phyloP scores from a whole-genome alignment of 2,113 vertebrate species.

The Macrotis lagotis region DNA sequence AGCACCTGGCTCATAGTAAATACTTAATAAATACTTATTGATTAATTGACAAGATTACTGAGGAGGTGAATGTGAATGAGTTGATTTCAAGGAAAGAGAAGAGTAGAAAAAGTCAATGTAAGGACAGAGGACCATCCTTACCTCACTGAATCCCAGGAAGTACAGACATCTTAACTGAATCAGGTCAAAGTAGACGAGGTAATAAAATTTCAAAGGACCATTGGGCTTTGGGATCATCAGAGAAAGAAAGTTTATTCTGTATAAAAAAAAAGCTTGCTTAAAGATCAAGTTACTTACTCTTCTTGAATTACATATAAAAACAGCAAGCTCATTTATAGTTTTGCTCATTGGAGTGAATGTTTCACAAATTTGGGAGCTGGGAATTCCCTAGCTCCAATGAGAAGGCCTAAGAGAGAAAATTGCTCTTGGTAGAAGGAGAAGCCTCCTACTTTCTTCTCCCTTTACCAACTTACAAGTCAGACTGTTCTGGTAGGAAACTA shows the following conservation, averaged over 20 bases:
- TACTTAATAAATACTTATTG: not conserved
- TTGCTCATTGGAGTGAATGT: not conserved
- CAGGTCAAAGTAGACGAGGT: not conserved
- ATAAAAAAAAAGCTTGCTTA: not conserved
- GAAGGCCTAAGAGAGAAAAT: not conserved
- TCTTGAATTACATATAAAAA: not conserved
- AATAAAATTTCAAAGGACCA: not conserved
- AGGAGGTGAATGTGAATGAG: not conserved
- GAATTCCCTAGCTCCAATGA: no score
- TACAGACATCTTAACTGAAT: not conserved
- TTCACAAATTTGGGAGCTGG: not conserved
- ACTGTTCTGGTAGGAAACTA: not conserved
- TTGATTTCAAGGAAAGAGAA: not conserved
- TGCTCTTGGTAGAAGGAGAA: not conserved
- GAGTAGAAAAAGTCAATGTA: not conserved
- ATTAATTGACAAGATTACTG: not conserved
- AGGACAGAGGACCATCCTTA: not conserved
- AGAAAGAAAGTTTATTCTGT: not conserved
- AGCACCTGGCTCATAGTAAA: not conserved
- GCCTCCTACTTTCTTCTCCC: not conserved
- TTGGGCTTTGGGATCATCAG: not conserved
- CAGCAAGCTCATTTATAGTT: not conserved
- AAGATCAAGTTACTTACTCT: not conserved
- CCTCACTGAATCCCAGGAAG: not conserved
- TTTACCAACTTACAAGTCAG: not conserved